A percentile compares a stretch with the other conserved stretches of the same genome.
Conservation (phyloP, 1,140 invertebrate species). For the Eciton burchellii region DNA sequence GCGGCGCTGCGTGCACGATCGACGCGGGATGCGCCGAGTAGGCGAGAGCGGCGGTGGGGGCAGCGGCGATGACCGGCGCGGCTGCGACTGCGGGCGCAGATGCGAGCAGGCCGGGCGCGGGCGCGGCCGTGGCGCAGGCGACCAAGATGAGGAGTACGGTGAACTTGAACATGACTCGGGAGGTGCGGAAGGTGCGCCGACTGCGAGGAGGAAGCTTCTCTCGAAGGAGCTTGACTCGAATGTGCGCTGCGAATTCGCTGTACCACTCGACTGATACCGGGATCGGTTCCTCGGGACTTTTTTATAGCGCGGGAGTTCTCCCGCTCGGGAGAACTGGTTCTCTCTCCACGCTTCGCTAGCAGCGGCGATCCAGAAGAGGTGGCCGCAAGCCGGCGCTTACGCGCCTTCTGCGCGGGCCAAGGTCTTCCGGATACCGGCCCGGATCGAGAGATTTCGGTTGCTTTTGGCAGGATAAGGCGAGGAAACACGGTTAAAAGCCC, state of each 20-base stretch:
- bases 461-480: not conserved
- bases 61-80: constrained; percentile 84
- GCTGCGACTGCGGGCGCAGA: constrained; percentile 68
- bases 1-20: constrained; percentile 25
- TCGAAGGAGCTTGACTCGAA: not conserved
- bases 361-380: constrained; percentile 39
- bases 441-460: constrained; percentile 32
- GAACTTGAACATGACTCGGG: constrained; percentile 52
- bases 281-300: not conserved
- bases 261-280: constrained; percentile 50
- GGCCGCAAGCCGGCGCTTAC: constrained; percentile 14
- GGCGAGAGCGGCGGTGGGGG: constrained; percentile 85
- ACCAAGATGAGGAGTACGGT: constrained; percentile 56
- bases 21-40: constrained; percentile 85
- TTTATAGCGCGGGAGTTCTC: constrained; percentile 54
- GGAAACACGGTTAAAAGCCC: not conserved
- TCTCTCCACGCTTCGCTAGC: not conserved
- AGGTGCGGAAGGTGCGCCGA: not conserved
- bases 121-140: constrained; percentile 77
- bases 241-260: not conserved
- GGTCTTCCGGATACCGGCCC: constrained; percentile 64
- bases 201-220: not conserved
- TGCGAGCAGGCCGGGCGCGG: constrained; percentile 72
- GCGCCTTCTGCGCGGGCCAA: constrained; percentile 42
- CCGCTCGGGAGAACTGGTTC: constrained; percentile 23